Base-by-base conservation (phyloP, 2,113 vertebrate species). In the Murina feae region DNA sequence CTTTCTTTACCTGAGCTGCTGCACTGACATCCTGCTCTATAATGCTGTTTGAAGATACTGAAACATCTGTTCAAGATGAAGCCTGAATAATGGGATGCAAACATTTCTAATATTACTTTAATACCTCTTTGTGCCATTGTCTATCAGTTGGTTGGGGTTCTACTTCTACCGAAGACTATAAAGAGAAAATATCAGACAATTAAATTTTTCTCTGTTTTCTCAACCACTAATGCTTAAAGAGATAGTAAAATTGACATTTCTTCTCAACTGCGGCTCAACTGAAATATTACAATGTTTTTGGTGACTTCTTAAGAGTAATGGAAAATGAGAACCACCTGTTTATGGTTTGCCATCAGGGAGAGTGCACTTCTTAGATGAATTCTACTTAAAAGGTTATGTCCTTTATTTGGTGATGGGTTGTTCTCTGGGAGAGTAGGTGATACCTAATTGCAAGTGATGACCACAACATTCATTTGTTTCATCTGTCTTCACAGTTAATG, bases 221-320 rank as follows among this genome's bases (percentile, higher is more conserved):
- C 47, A 82, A 72, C 68, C n/a, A 74, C 66, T 81, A 95, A 93
- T 85, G 28, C 23, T 81, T 95, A 75, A 68, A 68, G 79, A 89
- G 72, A 82, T 88, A 51, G 78, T 97, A 93, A 93, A 97, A 88
- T 25, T 37, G 72, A 49, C 44, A 90, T 95, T 93, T 74, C 89
- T 82, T 93, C 35, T 93, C 51, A 87, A 88, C 37, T 37, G 25
- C 5, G 60, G 35, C 47, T 76, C 65, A 95, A 1, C 25, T 72
- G 90, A 93, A 93, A 88, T 35, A 18, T 78, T 92, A 63, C 51
- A 60, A 78, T 93, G 65, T 49, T 93, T 92, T 90, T 51, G 72
- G 68, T 94, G 42, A 86, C 86, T 95, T 95, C 60, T n/a, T 35
- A 94, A 93, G 84, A 87, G 65, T 75, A 68, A 95, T 51, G 47